Conservation (phyloP, 2,888 invertebrate species). For the Pachycephus smyrnensis region DNA sequence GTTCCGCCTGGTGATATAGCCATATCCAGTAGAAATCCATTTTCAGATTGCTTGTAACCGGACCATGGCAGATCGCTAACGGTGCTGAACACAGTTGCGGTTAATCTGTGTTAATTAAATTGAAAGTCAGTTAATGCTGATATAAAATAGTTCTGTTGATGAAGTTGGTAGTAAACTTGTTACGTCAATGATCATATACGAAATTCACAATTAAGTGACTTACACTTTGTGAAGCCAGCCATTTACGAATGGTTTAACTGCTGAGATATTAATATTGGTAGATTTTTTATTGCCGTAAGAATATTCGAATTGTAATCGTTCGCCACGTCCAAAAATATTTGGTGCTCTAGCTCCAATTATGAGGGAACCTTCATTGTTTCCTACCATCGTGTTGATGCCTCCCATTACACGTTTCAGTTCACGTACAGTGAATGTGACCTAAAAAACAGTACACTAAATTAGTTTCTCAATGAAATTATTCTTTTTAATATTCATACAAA, state of each 20-base stretch:
- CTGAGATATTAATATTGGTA: slow-evolving; percentile 82
- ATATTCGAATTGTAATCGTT: slow-evolving; percentile 84
- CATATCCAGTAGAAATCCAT: slow-evolving; percentile 83
- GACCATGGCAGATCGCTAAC: slow-evolving; percentile 84
- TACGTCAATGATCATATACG: slow-evolving; percentile 8
- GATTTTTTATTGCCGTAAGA: slow-evolving; percentile 86
- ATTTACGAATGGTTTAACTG: slow-evolving; percentile 87
- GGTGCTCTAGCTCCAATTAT: slow-evolving; percentile 81
- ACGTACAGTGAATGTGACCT: slow-evolving; percentile 88
- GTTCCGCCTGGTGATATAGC: slow-evolving; percentile 74
- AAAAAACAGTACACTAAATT: slow-evolving; percentile 7
- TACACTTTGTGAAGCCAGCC: slow-evolving; percentile 76
- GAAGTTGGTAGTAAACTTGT: slow-evolving; percentile 2
- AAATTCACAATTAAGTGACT: slow-evolving; percentile 56
- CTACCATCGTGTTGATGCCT: slow-evolving; percentile 87
- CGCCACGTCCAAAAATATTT: slow-evolving; percentile 90
- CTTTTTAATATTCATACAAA: slow-evolving; percentile 26
- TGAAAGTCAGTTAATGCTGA: slow-evolving; percentile 24
- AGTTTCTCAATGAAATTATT: slow-evolving; percentile 30
- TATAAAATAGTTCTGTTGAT: slow-evolving; percentile 10
- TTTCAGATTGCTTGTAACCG: slow-evolving; percentile 83
- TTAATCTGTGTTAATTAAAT: slow-evolving; percentile 70
- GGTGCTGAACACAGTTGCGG: slow-evolving; percentile 80
- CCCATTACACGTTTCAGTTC: slow-evolving; percentile 88
- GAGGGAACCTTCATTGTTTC: slow-evolving; percentile 91